Base-by-base conservation (phyloP, 35 echinoderm and acorn worm species). In the Chiridota heheva region DNA sequence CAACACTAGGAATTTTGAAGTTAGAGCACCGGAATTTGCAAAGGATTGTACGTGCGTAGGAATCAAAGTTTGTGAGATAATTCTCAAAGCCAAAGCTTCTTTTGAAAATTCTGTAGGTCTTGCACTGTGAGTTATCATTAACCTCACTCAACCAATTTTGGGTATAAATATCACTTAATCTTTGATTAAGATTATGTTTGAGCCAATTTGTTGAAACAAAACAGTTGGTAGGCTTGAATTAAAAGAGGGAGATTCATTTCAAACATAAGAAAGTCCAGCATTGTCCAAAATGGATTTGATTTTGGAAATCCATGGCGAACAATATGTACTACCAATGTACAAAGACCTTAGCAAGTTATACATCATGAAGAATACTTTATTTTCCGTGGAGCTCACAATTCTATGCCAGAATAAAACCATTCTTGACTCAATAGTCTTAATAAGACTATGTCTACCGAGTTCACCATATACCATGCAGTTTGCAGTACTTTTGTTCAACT, bases 91-190 rank as follows among this genome's bases (percentile, higher is more conserved):
- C 31, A 31, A 67, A 32, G 2, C 40, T 20, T 67, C 31, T 6
- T 20, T 67, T 67, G 28, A 67, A 67, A 67, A 67, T 67, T 35
- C n/a, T n/a, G n/a, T n/a, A n/a, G n/a, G n/a, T n/a, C n/a, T n/a
- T n/a, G n/a, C n/a, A n/a, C n/a, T n/a, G n/a, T n/a, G n/a, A n/a
- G n/a, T n/a, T n/a, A n/a, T n/a, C n/a, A n/a, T n/a, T n/a, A n/a
- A n/a, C n/a, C n/a, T n/a, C n/a, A n/a, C n/a, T n/a, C n/a, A n/a
- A n/a, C n/a, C n/a, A n/a, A n/a, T n/a, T n/a, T n/a, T n/a, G n/a
- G n/a, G n/a, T n/a, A n/a, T n/a, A n/a, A n/a, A n/a, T n/a, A n/a
- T n/a, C n/a, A n/a, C n/a, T n/a, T n/a, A n/a, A n/a, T n/a, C n/a
- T n/a, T n/a, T n/a, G n/a, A n/a, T n/a, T n/a, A n/a, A n/a, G n/a